Evolutionary conservation across 2,888 invertebrate genomes (phyloP).

Genomic region (Hedychridium roseum): DNA sequence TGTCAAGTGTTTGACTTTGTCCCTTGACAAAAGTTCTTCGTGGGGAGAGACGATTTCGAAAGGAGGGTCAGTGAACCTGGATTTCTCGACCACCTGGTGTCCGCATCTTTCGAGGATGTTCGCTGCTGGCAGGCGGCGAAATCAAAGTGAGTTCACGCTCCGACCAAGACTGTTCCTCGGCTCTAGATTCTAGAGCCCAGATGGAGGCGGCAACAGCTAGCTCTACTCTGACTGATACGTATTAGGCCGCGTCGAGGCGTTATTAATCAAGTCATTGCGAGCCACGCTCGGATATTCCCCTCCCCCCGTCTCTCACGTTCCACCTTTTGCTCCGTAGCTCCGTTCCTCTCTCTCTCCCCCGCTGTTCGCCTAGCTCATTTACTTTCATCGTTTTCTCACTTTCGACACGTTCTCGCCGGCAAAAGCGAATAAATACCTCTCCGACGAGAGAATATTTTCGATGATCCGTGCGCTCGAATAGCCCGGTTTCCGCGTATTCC

Average conservation of each 20-base stretch:
- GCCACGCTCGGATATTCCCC: no score
- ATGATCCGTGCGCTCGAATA: no score
- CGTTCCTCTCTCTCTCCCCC: not conserved
- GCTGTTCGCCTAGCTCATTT: not conserved
- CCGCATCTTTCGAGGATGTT: constrained; percentile 18
- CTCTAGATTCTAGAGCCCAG: constrained; percentile 11
- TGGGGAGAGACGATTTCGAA: not conserved
- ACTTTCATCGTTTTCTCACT: not conserved
- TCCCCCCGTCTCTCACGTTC: no score
- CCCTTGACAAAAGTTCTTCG: no score
- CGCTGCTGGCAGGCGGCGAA: no score
- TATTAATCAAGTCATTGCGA: constrained; percentile 61
- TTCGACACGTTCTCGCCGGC: no score
- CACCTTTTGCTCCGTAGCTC: constrained; percentile 6
- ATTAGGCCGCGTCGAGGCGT: constrained; percentile 50
- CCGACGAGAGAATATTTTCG: no score
- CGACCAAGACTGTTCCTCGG: constrained; percentile 20
- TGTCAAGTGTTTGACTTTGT: no score
- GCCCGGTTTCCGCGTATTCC: no score
- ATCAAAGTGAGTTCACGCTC: constrained; percentile 45
- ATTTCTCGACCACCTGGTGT: not conserved
- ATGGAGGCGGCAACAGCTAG: constrained; percentile 11
- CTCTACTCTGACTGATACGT: constrained; percentile 37
- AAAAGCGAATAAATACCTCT: no score
- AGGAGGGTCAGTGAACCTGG: not conserved